phyloP scores from a whole-genome alignment of 2,888 invertebrate species.

The Esperia sulphurella region DNA sequence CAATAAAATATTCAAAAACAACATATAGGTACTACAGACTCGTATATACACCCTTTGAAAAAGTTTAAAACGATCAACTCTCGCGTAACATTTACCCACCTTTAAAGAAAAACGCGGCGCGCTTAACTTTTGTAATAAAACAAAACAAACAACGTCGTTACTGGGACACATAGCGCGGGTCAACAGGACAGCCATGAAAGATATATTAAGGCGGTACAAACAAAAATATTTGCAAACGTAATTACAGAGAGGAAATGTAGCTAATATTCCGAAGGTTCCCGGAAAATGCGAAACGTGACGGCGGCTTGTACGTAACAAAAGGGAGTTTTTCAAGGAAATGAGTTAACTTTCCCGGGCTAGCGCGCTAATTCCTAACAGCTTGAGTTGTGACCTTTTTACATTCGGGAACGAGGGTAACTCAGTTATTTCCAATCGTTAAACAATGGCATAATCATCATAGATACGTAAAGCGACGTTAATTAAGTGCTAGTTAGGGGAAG shows the following conservation, averaged over 20 bases:
- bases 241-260: constrained; percentile 53
- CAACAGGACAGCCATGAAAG: constrained; percentile 52
- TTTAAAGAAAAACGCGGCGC: constrained; percentile 5
- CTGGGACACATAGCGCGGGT: constrained; percentile 29
- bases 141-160: constrained; percentile 13
- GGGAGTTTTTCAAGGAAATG: constrained; percentile 65
- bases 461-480: too few relatives aligned
- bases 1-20: too few relatives aligned
- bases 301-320: constrained; percentile 46
- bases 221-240: constrained; percentile 63
- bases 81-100: too few relatives aligned
- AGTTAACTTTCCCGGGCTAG: constrained; percentile 54
- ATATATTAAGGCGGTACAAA: constrained; percentile 49
- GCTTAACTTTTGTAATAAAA: constrained; percentile 15
- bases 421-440: constrained; percentile 2
- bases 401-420: not conserved
- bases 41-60: not conserved
- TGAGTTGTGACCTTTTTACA: constrained; percentile 7
- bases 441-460: not conserved
- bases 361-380: constrained; percentile 34
- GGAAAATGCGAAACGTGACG: constrained; percentile 51
- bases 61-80: too few relatives aligned
- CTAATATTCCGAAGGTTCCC: constrained; percentile 48
- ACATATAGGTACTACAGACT: too few relatives aligned
- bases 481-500: too few relatives aligned